Evolutionary conservation across 2,888 invertebrate genomes (phyloP), one percentile per base, ranked within the genome.

Genomic region (Ormyrus thymus): DNA sequence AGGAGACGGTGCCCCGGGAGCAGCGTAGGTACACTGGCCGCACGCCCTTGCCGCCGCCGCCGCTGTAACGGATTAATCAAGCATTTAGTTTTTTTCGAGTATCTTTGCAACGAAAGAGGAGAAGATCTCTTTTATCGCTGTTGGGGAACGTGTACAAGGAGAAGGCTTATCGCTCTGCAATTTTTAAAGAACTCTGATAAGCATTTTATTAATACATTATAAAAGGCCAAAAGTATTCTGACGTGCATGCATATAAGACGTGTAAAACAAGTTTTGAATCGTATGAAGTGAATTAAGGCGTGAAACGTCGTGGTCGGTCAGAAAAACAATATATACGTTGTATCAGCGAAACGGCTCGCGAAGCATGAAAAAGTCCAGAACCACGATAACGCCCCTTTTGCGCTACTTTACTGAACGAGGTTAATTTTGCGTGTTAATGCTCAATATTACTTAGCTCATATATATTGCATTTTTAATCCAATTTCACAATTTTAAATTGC

Each of bases 21-120:
- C 95, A 95, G 48, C 95, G 92, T 69, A 95, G 92, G 90, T 95
- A 95, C 55, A 95, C 94, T 0, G 95, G 95, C 55, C 94, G 94
- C 68, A 95, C 95, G 4, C 94, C 95, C 74, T 94, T 92, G 78
- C 92, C 90, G 77, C 90, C 88, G 75, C 90, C 92, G 7, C 94
- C 94, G 86, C 94, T 94, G 91, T 55, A 92, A 93, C 29, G 4
- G 29, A 29, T 29, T 29, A 29, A 29, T 29, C 29, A 29, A 29
- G 3, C 29, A 29, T 29, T 29, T 29, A 29, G 3, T 29, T 29
- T 29, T 29, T 29, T 29, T 29, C 29, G n/a, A n/a, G n/a, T n/a
- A n/a, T n/a, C n/a, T n/a, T n/a, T n/a, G n/a, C n/a, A n/a, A n/a
- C n/a, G n/a, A n/a, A 29, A 29, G 29, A 29, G 2, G 29, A 29